Percentiles rank a stretch among this genome's conserved stretches.
Conservation (phyloP, 2,797 vertebrate species). For the Darevskia nairensis region DNA sequence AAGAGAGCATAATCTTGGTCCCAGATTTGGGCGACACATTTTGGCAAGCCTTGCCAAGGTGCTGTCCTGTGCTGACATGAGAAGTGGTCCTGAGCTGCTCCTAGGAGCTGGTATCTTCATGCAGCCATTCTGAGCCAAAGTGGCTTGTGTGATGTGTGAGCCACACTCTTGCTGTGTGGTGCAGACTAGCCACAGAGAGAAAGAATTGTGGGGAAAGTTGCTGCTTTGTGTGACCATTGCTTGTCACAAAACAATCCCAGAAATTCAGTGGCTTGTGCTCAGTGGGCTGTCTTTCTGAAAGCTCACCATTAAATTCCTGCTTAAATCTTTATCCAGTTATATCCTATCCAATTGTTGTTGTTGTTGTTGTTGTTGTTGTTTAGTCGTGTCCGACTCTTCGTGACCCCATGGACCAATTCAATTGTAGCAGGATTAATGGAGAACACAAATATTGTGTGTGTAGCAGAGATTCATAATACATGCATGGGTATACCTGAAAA, state of each 20-base stretch:
- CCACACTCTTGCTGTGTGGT: no score
- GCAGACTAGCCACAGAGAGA: neutral
- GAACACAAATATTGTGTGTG: accelerated
- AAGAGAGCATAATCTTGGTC: no score
- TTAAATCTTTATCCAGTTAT: neutral
- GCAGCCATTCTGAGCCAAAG: no score
- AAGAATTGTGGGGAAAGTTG: constrained; percentile 2
- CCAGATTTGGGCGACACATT: no score
- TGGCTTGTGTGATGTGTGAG: no score
- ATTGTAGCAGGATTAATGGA: neutral
- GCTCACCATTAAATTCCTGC: accelerated
- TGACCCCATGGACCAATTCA: no score
- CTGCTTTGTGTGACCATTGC: neutral
- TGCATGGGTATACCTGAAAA: neutral
- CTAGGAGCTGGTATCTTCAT: no score
- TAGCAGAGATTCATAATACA: constrained; percentile 2
- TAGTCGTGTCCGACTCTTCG: no score
- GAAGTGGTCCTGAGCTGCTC: no score
- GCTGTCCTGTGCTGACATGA: no score
- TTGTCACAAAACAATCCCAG: neutral
- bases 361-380: neutral
- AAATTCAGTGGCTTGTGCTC: constrained; percentile 10
- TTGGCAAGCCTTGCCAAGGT: no score
- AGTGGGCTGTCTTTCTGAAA: constrained; percentile 10
- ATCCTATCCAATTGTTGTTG: neutral